Base-by-base conservation (phyloP, 2,797 vertebrate species). In the Gymnodraco acuticeps region DNA sequence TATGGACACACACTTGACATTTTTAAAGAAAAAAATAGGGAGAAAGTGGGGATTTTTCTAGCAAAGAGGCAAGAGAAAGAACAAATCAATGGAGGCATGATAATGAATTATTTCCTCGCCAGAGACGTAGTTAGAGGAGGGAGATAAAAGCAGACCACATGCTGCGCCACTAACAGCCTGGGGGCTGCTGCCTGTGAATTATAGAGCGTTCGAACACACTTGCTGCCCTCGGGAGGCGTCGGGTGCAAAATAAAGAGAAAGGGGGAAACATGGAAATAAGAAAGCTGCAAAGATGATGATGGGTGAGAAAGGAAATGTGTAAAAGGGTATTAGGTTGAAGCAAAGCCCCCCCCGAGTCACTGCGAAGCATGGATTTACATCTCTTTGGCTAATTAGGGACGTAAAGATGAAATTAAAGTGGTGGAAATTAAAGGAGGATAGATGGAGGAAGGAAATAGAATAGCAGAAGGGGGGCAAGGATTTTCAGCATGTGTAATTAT, bases 101-200 rank as follows among this genome's bases (percentile, higher is more conserved):
- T 88, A 92, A 92, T 92, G 75, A 92, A 91, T 90, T 82, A 90
- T 91, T 87, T 92, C 88, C 88, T 89, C 14, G 31, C 81, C 71
- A 74, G 83, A 83, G 84, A 85, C 74, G 72, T 82, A 86, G 87
- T 89, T 87, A 80, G 82, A 87, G 79, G 70, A 89, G 79, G 71
- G 81, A 92, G 91, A 93, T 93, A 91, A 92, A 93, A 93, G 90
- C 81, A 84, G 91, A 92, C 91, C 89, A 86, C 92, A 93, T 92
- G 91, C 91, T 88, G 92, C 0, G 88, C 64, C 54, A 62, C 87
- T 88, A 87, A 91, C 89, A 84, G 88, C 88, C 88, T 33, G 60
- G 72, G 80, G 87, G 87, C 75, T 62, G 79, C 63, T 86, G 84
- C 73, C 78, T 83, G 75, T 83, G 86, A 91, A 92, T 88, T 88